Conservation (phyloP, 30 jellyfish, hydroid and myxozoan genomes). For the Phacellophora camtschatica region DNA sequence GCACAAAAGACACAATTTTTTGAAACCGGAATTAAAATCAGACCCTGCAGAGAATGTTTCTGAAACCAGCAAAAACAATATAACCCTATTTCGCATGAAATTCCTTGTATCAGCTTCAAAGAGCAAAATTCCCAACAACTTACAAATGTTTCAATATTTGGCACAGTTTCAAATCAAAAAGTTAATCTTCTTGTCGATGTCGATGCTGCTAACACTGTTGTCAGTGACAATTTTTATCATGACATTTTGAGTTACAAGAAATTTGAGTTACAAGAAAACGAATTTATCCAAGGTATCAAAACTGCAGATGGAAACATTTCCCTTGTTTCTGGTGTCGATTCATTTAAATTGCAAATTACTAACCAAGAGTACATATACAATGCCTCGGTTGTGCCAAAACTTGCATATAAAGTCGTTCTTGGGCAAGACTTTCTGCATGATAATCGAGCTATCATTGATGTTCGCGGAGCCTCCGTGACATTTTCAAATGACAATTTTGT, state of each 20-base stretch:
- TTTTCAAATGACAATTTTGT: background rate
- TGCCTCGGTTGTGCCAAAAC: background rate
- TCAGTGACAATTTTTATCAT: background rate
- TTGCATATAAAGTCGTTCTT: background rate
- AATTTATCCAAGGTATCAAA: background rate
- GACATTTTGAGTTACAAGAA: background rate
- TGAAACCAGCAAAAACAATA: background rate
- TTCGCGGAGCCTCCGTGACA: background rate
- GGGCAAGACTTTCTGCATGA: conserved; percentile 1
- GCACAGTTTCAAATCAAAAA: background rate
- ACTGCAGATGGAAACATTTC: background rate
- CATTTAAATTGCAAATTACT: background rate
- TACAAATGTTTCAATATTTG: background rate
- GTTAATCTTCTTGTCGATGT: background rate
- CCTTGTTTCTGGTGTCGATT: background rate
- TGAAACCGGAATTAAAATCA: background rate
- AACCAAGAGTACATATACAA: background rate
- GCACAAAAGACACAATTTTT: background rate
- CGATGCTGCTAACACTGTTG: background rate
- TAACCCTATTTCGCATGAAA: background rate
- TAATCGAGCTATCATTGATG: background rate
- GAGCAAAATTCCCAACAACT: background rate
- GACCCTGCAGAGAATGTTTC: background rate
- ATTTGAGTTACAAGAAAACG: background rate
- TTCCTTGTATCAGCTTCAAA: background rate